Evolutionary conservation across 2,113 vertebrate genomes (phyloP), one percentile per base, ranked within the genome.

Genomic region (Aegithalos caudatus): DNA sequence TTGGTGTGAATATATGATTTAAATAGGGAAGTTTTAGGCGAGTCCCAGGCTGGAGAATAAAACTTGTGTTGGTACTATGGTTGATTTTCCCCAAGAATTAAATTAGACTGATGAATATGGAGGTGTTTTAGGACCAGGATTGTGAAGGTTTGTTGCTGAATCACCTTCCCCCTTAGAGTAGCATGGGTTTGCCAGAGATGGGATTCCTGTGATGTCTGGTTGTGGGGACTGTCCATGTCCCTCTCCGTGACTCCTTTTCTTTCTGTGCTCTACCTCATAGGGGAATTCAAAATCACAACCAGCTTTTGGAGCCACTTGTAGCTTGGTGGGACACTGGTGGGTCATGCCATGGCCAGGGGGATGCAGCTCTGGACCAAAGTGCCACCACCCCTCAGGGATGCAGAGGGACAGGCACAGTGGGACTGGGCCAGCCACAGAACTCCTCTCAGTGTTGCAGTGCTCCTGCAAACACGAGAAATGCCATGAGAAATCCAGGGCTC

Each of bases 241-340:
- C 21, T 56, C 14, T 74, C 20, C 10, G 4, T 64, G 69, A 37
- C 37, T 79, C 28, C 10, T 66, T 29, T 61, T 47, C 35, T 74
- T 69, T 71, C 44, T 1, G 0, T 69, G 44, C 20, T 61, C 27
- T 47, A 7, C 11, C 23, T 76, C 0, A 0, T 7, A 57, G 21
- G 2, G 45, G 24, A 81, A 28, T 80, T 56, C 16, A 37, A 23
- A 50, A 57, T 80, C 56, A 17, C 1, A 3, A 3, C 25, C 25
- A 48, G 54, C 40, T 69, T 77, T 81, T 31, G 38, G 33, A 60
- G 12, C n/a, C 22, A 24, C 66, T 10, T 4, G 9, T 47, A 60
- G 19, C 88, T 70, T 76, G 33, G 9, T 81, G 69, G n/a, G 38
- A n/a, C 7, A 2, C 53, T 56, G 22, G 8, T 15, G 9, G 35